phyloP scores from a whole-genome alignment of 2,797 vertebrate species.

The Macroramphosus scolopax region DNA sequence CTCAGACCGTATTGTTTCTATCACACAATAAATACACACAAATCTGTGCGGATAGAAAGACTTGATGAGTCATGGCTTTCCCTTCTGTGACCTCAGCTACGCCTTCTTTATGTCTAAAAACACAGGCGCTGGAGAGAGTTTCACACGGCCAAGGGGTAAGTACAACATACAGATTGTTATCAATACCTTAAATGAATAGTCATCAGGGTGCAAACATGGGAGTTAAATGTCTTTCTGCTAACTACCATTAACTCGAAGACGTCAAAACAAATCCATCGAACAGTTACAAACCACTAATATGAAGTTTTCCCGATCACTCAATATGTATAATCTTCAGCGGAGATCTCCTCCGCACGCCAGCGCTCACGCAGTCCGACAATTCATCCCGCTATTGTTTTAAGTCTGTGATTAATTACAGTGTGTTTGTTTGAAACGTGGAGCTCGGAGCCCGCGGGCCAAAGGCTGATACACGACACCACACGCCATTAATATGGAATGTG shows the following conservation, averaged over 20 bases:
- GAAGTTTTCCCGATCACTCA: not conserved
- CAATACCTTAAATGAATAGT: conserved; percentile 4
- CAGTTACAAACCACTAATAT: conserved; percentile 8
- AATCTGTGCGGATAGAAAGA: too few species aligned
- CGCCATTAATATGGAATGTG: conserved; percentile 65
- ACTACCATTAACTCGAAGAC: conserved; percentile 9
- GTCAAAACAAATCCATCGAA: conserved; percentile 34
- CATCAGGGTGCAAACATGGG: conserved; percentile 9
- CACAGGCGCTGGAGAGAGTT: conserved; percentile 79
- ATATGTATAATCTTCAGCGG: conserved; percentile 8
- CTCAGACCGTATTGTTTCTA: too few species aligned
- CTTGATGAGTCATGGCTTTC: too few species aligned
- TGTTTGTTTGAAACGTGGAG: conserved; percentile 52
- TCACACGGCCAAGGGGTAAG: conserved; percentile 78
- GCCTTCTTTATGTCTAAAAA: conserved; percentile 10
- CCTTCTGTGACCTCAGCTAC: too few species aligned
- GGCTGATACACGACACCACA: conserved; percentile 43
- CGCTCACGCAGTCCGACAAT: conserved; percentile 34
- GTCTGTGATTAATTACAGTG: conserved; percentile 35
- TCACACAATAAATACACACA: too few species aligned
- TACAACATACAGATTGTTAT: conserved; percentile 9
- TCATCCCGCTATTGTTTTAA: conserved; percentile 43
- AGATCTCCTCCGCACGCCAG: conserved; percentile 14
- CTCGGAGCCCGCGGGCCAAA: conserved; percentile 35
- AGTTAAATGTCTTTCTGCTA: not conserved